Conservation (phyloP, 53 echinoderm and acorn worm species). For the Temnopleurus reevesii region DNA sequence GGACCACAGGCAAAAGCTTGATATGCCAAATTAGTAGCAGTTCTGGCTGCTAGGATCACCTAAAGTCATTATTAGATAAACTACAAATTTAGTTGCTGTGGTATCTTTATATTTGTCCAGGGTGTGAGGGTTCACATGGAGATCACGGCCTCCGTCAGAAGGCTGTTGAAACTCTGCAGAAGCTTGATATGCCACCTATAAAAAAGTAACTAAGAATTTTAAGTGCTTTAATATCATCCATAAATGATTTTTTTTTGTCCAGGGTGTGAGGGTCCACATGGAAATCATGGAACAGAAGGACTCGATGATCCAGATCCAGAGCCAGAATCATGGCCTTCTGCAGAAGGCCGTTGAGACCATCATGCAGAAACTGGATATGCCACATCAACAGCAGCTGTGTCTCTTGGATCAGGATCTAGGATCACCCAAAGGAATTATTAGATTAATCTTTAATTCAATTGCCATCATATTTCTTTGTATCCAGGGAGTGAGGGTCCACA, state of each 20-base stretch:
- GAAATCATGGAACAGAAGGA: conserved; percentile 99
- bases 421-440: too few species aligned
- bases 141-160: conserved; percentile 91
- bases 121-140: conserved; percentile 90
- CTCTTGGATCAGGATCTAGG: conserved; percentile 19
- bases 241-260: neutral
- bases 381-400: conserved; percentile 73
- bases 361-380: conserved; percentile 78
- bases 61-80: too few species aligned
- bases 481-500: conserved; percentile 89
- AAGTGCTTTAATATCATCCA: too few species aligned
- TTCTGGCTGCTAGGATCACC: too few species aligned
- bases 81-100: too few species aligned
- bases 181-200: too few species aligned
- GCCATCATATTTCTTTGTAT: neutral
- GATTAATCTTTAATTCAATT: too few species aligned
- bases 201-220: too few species aligned
- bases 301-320: conserved; percentile 96
- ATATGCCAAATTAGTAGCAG: too few species aligned
- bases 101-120: conserved; percentile 51
- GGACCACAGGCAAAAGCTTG: too few species aligned
- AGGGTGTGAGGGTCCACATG: conserved; percentile 95
- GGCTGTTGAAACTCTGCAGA: conserved; percentile 78
- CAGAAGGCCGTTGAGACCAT: conserved; percentile 69
- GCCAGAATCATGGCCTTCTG: conserved; percentile 86